Evolutionary conservation across 2,797 vertebrate genomes (phyloP), one percentile per base, ranked within the genome.

Genomic region (Pseudomugil gertrudae): DNA sequence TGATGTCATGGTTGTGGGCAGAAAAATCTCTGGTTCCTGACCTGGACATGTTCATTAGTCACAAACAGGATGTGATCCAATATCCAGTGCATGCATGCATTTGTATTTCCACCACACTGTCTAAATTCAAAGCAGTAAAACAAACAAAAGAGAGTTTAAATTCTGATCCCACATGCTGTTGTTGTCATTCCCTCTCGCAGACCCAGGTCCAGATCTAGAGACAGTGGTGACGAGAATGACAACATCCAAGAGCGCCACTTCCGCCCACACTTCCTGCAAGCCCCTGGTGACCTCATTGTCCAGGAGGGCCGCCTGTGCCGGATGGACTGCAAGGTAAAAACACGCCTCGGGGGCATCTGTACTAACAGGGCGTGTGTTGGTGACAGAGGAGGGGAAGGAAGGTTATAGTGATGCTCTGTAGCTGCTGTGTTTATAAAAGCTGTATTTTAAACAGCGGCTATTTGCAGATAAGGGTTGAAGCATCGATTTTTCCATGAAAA

Each of bases 181-280:
- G 17, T 1, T 24, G 29, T 32, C 5, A n/a, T 2, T 50, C 47
- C 45, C 19, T 27, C 13, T 13, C 26, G 48, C 89, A 99, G 98
- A 89, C 95, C 97, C 78, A 94, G 97, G 72, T 99, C 97, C 84
- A 92, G 97, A 76, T 99, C 98, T 75, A 95, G 97, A 88, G 98
- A 99, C 91, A 98, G 98, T 6, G 96, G 94, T 0, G 97, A 99
- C 66, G 98, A 99, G 89, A 96, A 96, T 9, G 98, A 99, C 73
- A 96, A 96, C 65, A 98, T 98, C 89, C 97, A 98, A 80, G 97
- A 99, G 91, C 95, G 98, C 62, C 98, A 99, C 93, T 99, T 99
- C 94, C 95, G 98, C 70, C 98, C 98, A 29, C 97, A 99, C 92
- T 99, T 99, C 93, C 91, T 99, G 89, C 98, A 99, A 92, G 97